Percentiles rank a stretch among this genome's conserved stretches.
These are phyloP conservation scores for Agriotes lineatus DNA, from an alignment of 2,888 invertebrate species.

Conservation along the genomic window DNA sequence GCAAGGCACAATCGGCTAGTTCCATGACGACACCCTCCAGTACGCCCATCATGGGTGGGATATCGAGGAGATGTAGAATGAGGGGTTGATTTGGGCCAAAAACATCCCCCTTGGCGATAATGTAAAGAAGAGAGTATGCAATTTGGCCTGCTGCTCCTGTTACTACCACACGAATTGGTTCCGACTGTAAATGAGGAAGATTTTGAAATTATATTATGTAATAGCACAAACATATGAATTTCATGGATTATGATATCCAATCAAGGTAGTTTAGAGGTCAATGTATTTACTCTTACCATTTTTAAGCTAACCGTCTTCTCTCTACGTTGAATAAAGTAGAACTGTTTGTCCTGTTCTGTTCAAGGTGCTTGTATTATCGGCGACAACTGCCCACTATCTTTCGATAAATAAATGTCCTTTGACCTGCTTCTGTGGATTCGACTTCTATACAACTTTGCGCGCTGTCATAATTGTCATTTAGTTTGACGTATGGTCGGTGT, in stretches of 20 bases:
- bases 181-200: constrained; percentile 70
- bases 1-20: constrained; percentile 94
- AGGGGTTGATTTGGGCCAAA: constrained; percentile 92
- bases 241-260: not conserved
- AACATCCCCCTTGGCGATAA: constrained; percentile 95
- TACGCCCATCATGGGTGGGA: constrained; percentile 95
- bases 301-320: not conserved
- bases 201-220: not conserved
- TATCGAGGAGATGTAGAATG: constrained; percentile 92
- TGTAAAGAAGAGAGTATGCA: constrained; percentile 95
- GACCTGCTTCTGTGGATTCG: not conserved
- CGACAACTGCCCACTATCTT: not conserved
- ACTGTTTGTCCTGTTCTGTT: not conserved
- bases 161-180: constrained; percentile 92
- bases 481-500: not conserved
- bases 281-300: not conserved
- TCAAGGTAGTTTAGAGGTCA: constrained; percentile 17
- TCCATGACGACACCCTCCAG: constrained; percentile 99
- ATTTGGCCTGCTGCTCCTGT: constrained; percentile 99
- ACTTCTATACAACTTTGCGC: too few relatives aligned
- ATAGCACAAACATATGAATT: not conserved
- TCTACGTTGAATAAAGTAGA: not conserved
- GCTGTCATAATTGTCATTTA: not conserved
- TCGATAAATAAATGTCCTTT: constrained; percentile 1
- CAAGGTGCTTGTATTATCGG: constrained; percentile 12